Base-by-base conservation (phyloP, 2,113 vertebrate genomes). In the Riparia riparia region DNA sequence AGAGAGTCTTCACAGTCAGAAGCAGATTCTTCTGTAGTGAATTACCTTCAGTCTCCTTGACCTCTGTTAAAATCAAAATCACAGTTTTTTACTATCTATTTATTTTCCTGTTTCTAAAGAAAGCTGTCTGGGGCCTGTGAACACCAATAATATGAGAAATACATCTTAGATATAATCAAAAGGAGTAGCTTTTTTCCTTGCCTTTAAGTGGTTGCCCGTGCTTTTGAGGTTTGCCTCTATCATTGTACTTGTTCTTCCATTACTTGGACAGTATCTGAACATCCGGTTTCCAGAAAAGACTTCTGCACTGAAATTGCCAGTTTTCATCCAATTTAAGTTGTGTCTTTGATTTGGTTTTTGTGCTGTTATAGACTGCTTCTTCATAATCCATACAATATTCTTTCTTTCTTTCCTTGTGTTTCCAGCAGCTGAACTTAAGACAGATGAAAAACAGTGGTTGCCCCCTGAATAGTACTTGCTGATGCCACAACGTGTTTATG, bases 61-160 rank as follows among this genome's bases (percentile, higher is more conserved):
- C 9, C 29, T 80, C 6, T 37, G 0, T 45, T 68, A 51, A 63
- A 66, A 54, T 61, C 7, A 60, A 42, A 82, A 54, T 54, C 25
- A 14, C 7, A 29, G 19, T 50, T 26, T 66, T 83, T 56, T 25
- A 21, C 7, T 22, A 3, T 3, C 4, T 68, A 0, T 69, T 47
- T 74, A 6, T 86, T 71, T 82, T 58, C 56, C 32, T 88, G 44
- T 24, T 44, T 69, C 24, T 61, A 45, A 42, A 15, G n/a, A 61
- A 29, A 24, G 17, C 42, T 50, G 37, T 1, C 16, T 68, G 34
- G 32, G 13, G 6, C 17, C 61, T 82, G 12, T 21, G 17, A 47
- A 19, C 21, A 56, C 34, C 6, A 1, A 7, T 54, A 24, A 39
- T 22, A 4, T 18, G 24, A 74, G 61, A 84, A 92, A 50, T 39